A percentile compares a stretch with the other conserved stretches of the same genome.
These are phyloP conservation scores for Callipepla californica DNA, from an alignment of 2,113 vertebrate species.

Conservation along the genomic window DNA sequence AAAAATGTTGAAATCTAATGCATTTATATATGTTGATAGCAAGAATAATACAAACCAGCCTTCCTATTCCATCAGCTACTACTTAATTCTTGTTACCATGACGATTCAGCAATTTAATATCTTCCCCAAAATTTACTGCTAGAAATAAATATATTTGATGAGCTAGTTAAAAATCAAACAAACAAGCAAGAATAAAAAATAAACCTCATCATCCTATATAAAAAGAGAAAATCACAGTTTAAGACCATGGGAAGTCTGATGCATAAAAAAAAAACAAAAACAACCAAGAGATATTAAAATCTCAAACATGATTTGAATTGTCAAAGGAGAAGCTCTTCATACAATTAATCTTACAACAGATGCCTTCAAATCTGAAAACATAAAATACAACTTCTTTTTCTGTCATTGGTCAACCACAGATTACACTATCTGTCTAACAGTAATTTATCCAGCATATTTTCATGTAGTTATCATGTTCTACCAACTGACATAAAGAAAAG, in stretches of 20 bases:
- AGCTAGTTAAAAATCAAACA: neutral
- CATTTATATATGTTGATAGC: neutral
- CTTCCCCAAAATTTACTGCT: neutral
- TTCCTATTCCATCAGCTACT: neutral
- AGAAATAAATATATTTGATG: neutral
- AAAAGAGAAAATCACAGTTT: neutral
- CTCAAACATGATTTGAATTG: neutral
- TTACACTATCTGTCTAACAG: neutral
- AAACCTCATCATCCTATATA: neutral
- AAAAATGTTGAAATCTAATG: neutral
- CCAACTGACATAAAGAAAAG: neutral
- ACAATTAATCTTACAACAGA: neutral
- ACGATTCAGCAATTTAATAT: slow-evolving; percentile 38
- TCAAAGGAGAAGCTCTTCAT: neutral
- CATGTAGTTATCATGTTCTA: neutral
- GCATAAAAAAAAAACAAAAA: neutral
- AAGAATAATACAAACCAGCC: neutral
- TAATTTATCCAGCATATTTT: neutral
- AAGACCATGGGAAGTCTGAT: neutral
- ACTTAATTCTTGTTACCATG: slow-evolving; percentile 41
- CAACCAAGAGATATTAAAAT: neutral
- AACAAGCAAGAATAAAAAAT: neutral
- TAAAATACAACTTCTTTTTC: neutral
- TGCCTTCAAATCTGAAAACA: neutral
- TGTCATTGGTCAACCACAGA: neutral